Evolutionary conservation across 2,888 invertebrate species (phyloP).

Genomic region (Trachelus tabidus): DNA sequence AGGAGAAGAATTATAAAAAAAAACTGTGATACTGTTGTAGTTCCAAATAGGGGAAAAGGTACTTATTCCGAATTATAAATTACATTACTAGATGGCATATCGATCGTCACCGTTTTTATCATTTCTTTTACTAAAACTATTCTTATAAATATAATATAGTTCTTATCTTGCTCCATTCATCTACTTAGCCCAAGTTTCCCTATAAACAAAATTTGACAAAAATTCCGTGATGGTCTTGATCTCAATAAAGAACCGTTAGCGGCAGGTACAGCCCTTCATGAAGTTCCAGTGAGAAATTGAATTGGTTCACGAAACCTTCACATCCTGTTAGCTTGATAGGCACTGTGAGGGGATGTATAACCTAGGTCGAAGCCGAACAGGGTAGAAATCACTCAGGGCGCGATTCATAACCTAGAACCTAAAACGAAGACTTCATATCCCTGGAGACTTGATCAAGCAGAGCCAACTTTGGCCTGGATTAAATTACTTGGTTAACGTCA

Average conservation of each 20-base stretch:
- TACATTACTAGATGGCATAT: too few species aligned
- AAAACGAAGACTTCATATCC: background rate
- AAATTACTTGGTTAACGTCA: constrained; percentile 27
- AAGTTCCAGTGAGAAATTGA: background rate
- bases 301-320: background rate
- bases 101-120: too few species aligned
- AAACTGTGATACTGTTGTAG: too few species aligned
- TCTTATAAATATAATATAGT: too few species aligned
- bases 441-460: constrained; percentile 28
- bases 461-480: constrained; percentile 36
- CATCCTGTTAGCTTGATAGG: background rate
- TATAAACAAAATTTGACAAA: too few species aligned
- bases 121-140: too few species aligned
- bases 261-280: background rate
- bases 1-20: too few species aligned
- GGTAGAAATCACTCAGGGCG: background rate
- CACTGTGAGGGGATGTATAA: background rate
- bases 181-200: too few species aligned
- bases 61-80: too few species aligned
- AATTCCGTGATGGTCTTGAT: too few species aligned
- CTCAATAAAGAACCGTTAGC: background rate
- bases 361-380: background rate
- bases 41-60: too few species aligned
- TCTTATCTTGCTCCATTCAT: too few species aligned
- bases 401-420: background rate